Percentiles rank a stretch among this genome's conserved stretches.
These are phyloP conservation scores for Hyles lineata DNA, from an alignment of 2,888 invertebrate genomes.

Conservation along the genomic window DNA sequence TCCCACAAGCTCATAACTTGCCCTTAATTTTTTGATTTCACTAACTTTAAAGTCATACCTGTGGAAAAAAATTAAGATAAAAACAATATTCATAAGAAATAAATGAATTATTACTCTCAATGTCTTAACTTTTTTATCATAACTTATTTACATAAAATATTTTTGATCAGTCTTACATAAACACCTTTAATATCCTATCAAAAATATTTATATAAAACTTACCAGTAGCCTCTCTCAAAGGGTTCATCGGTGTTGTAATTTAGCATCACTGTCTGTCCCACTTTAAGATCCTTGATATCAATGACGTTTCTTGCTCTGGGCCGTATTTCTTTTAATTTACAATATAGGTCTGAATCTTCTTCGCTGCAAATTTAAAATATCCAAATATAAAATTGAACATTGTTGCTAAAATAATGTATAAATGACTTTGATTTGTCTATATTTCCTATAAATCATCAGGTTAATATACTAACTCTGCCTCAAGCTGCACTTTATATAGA, in stretches of 20 bases:
- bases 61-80: conserved; percentile 17
- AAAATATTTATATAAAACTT: conserved; percentile 36
- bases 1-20: conserved; percentile 78
- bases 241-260: conserved; percentile 91
- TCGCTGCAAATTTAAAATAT: conserved; percentile 58
- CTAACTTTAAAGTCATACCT: conserved; percentile 85
- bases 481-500: conserved; percentile 74
- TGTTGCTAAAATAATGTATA: too few relatives aligned
- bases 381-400: not conserved
- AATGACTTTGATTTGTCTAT: too few relatives aligned
- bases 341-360: conserved; percentile 66
- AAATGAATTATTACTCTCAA: conserved; percentile 5
- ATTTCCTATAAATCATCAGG: too few relatives aligned
- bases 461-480: conserved; percentile 63
- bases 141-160: too few relatives aligned
- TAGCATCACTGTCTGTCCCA: conserved; percentile 87
- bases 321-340: conserved; percentile 84
- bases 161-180: too few relatives aligned
- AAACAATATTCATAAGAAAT: not conserved
- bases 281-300: conserved; percentile 79
- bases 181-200: not conserved
- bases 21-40: conserved; percentile 71
- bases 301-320: conserved; percentile 87
- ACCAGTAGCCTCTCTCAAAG: conserved; percentile 89
- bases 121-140: too few relatives aligned